Base-by-base conservation (phyloP, 2,113 vertebrate species). In the Datnioides undecimradiatus region DNA sequence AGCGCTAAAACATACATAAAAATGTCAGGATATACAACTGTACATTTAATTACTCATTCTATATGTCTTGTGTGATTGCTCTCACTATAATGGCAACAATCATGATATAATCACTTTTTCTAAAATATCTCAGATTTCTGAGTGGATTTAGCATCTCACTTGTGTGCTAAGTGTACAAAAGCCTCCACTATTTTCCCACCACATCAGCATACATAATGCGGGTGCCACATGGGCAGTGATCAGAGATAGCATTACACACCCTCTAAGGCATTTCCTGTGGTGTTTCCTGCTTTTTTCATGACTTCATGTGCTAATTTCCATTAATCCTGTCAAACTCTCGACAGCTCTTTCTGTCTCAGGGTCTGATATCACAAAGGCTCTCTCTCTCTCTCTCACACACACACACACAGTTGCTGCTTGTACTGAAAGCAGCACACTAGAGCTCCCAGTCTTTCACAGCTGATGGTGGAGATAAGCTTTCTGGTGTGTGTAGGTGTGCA, bases 261-360 rank as follows among this genome's bases (percentile, higher is more conserved):
- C 90, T 89, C 91, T 82, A 13, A 76, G 92, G 94, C 89, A 94
- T 95, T 95, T 94, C 94, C 93, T 93, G 82, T 73, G 75, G 75
- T 8, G 36, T 91, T 91, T 92, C 80, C 92, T 90, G 88, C 90
- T 89, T 81, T 85, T 49, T 85, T 82, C 68, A 36, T 68, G 57
- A 89, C 82, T 90, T 91, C 84, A 80, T 89, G 89, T 75, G 80
- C 87, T 88, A 89, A 90, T 90, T 77, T 85, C 82, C 86, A 90
- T 90, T 92, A 91, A 93, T 91, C 90, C 86, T 76, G 79, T 77
- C 69, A 76, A 66, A 86, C 80, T 77, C 71, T 71, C 73, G 29
- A 52, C 83, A 83, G 81, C 79, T 79, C 82, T 88, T 65, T 87
- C 87, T 76, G 74, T 88, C 76, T 84, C 76, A 66, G 83, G 68